These are phyloP conservation scores for Meteorus cinctellus DNA, from an alignment of 2,888 invertebrate species.

Conservation along the genomic window DNA sequence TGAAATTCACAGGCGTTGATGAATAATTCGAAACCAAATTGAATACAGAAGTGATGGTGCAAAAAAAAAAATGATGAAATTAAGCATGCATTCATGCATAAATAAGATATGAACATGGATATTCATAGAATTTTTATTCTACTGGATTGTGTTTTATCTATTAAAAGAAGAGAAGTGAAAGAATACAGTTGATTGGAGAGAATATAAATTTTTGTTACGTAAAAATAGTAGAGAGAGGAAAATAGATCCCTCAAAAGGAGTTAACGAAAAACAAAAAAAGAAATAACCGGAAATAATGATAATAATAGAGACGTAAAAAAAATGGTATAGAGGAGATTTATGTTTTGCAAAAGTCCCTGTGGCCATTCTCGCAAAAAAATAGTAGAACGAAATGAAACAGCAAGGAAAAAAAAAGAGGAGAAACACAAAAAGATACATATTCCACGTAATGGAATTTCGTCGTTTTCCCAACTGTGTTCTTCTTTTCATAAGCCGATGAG, in stretches of 20 bases:
- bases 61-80: background rate
- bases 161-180: background rate
- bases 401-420: conserved; percentile 27
- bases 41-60: background rate
- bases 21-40: background rate
- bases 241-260: conserved; percentile 2
- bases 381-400: conserved; percentile 28
- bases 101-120: background rate
- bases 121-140: background rate
- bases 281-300: conserved; percentile 26
- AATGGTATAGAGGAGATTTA: conserved; percentile 29
- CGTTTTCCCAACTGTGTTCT: conserved; percentile 55
- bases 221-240: background rate
- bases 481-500: conserved; percentile 58
- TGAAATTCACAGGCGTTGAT: background rate
- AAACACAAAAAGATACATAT: conserved; percentile 32
- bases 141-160: background rate
- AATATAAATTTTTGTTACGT: background rate
- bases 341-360: conserved; percentile 37
- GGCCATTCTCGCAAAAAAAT: conserved; percentile 40
- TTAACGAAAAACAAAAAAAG: conserved; percentile 11
- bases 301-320: conserved; percentile 25
- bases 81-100: background rate
- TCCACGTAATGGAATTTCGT: conserved; percentile 60
- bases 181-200: background rate